Evolutionary conservation across 1,140 invertebrate genomes (phyloP), one percentile per base, ranked within the genome.

Genomic region (Bombus pyrosoma): DNA sequence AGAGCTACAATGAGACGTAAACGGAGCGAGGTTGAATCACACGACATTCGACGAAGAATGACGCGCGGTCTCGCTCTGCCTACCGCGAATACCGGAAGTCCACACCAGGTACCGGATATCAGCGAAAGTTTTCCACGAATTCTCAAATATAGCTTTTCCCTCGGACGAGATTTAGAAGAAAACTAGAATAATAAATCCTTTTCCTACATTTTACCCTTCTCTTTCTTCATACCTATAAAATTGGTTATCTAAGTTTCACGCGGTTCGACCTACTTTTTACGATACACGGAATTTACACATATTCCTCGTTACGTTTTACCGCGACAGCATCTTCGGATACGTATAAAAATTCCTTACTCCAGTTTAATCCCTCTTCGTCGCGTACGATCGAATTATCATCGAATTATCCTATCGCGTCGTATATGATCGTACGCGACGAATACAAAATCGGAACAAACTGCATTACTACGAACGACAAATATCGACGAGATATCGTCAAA

Each of bases 11-110:
- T 25, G 71, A 41, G 77, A 71, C 43, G 64, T 77, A 91, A 84
- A 74, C 85, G 73, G 87, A 87, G 87, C 82, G 76, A 86, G 85
- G 87, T 86, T 92, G 91, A 93, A 92, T 93, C 91, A 91, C 91
- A 91, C 87, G 66, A 57, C 43, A 25, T 59, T 34, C 34, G 53
- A 66, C 43, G 57, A 10, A 22, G 43, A 86, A 59, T 73, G 83
- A 85, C 77, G 77, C 71, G 66, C 76, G 76, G 37, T 72, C 68
- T 32, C 66, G 47, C 41, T 62, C 83, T 76, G 57, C 6, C 62
- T 69, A 18, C 68, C 43, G 10, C 85, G 71, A 80, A 87, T 88
- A 87, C 90, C 91, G 91, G 91, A 91, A 90, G 87, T 88, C 72
- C 25, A 53, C 47, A 13, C 43, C 12, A 8, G 28, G 0, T 47